phyloP scores from a whole-genome alignment of 2,113 vertebrate genomes.

The Eulacestoma nigropectus region DNA sequence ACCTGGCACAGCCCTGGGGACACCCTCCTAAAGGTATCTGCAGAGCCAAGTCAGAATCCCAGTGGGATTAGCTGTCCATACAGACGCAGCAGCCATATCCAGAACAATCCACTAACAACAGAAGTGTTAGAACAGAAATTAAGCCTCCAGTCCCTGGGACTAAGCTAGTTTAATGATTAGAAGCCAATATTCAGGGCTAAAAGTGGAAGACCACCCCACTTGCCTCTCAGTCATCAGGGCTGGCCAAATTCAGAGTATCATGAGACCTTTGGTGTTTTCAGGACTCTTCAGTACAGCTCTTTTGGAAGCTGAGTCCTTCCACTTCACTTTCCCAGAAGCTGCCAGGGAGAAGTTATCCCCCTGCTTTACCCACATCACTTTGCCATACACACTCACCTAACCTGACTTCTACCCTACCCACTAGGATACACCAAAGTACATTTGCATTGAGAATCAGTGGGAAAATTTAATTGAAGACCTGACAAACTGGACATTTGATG shows the following conservation, averaged over 20 bases:
- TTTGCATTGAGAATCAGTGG: not conserved
- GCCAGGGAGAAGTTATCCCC: not conserved
- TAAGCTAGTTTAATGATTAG: not conserved
- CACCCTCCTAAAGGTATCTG: not conserved
- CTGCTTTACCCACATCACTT: not conserved
- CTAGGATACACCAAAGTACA: not conserved
- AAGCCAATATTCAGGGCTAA: not conserved
- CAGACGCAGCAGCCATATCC: not conserved
- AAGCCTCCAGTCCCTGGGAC: not conserved
- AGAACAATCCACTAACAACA: not conserved
- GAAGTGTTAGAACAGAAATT: not conserved
- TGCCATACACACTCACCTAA: not conserved
- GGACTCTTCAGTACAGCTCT: not conserved
- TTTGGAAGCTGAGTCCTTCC: not conserved
- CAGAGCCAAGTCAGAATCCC: not conserved
- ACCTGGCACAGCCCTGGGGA: not conserved
- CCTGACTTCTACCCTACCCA: not conserved
- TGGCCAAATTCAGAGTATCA: not conserved
- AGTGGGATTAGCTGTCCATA: not conserved
- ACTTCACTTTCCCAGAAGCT: not conserved
- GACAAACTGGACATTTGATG: not conserved
- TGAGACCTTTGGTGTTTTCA: not conserved
- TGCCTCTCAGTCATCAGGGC: not conserved
- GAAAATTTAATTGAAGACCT: not conserved
- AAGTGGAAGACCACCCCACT: not conserved